Evolutionary conservation across 2,797 vertebrate genomes (phyloP), one percentile per base, ranked within the genome.

Genomic region (Kryptolebias ocellatus): DNA sequence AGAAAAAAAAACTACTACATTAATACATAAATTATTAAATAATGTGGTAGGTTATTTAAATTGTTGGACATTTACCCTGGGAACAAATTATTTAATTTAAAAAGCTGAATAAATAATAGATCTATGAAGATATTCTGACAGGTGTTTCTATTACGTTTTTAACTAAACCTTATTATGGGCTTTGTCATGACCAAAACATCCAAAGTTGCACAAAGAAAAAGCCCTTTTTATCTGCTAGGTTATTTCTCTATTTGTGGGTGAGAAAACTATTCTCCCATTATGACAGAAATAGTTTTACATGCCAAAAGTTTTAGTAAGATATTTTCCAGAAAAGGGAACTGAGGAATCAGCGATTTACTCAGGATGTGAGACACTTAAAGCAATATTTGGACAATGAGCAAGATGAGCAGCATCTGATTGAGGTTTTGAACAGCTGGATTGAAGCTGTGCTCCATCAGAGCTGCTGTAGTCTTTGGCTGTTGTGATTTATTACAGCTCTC

Each of bases 111-210:
- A 85, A 80, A 86, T 59, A 60, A 60, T 27, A 0, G 27, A 76
- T 66, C 81, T 51, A 17, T 62, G 64, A 46, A 79, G 76, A 81
- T 89, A 86, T 92, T 92, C 88, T 72, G 75, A 92, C 88, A 92
- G 89, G 86, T 92, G 89, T 86, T 88, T 56, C 45, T 34, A 57
- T 71, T 76, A 59, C 53, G 60, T 67, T 78, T 72, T 54, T 18
- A 79, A 75, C 74, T 7, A 58, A 78, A 64, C 74, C 80, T 76
- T 72, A 70, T 16, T 67, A 76, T 55, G 72, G 61, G 50, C 20
- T 81, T 71, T 60, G 56, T 83, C 80, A 69, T 63, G 64, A 72
- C 74, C 72, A 71, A 72, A 74, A 70, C 84, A 88, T 85, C 78
- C 70, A 81, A 66, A 71, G 60, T 14, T 45, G 50, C 49, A 15